These are phyloP conservation scores for Apodemia zela DNA, from an alignment of 2,888 invertebrate species.

Conservation along the genomic window DNA sequence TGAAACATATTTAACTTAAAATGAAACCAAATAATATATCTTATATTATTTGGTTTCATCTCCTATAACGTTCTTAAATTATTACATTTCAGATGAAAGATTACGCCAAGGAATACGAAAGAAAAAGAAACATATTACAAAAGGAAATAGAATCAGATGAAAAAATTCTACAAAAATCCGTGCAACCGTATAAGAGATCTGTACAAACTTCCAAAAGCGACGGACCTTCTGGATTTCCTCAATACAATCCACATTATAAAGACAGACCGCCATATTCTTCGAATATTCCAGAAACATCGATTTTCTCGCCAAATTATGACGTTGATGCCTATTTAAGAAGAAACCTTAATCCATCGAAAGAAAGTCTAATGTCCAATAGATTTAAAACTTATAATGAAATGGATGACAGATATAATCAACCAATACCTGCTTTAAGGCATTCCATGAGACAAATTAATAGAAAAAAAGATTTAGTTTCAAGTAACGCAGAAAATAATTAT, in stretches of 20 bases:
- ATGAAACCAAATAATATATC: too few species aligned
- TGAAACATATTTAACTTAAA: too few species aligned
- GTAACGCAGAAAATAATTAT: slow-evolving; percentile 18
- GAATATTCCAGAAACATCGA: slow-evolving; percentile 68
- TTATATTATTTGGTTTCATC: too few species aligned
- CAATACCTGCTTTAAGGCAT: neutral
- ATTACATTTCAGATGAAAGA: slow-evolving; percentile 65
- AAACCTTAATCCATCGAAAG: slow-evolving; percentile 58
- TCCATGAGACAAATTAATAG: neutral
- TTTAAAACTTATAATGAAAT: slow-evolving; percentile 18
- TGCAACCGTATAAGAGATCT: slow-evolving; percentile 24
- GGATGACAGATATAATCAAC: slow-evolving; percentile 1
- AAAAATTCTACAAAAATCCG: slow-evolving; percentile 41
- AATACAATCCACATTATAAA: slow-evolving; percentile 47
- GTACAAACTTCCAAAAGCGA: slow-evolving; percentile 44
- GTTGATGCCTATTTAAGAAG: slow-evolving; percentile 63
- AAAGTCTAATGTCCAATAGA: slow-evolving; percentile 35
- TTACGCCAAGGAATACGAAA: slow-evolving; percentile 67
- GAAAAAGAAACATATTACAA: slow-evolving; percentile 68
- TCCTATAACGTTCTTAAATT: too few species aligned
- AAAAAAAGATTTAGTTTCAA: slow-evolving; percentile 18
- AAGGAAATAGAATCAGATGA: slow-evolving; percentile 66
- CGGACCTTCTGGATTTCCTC: slow-evolving; percentile 44
- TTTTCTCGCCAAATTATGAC: slow-evolving; percentile 64
- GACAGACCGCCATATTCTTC: slow-evolving; percentile 55